phyloP scores from a whole-genome alignment of 1,140 invertebrate species.

The Platorchestia sp. region DNA sequence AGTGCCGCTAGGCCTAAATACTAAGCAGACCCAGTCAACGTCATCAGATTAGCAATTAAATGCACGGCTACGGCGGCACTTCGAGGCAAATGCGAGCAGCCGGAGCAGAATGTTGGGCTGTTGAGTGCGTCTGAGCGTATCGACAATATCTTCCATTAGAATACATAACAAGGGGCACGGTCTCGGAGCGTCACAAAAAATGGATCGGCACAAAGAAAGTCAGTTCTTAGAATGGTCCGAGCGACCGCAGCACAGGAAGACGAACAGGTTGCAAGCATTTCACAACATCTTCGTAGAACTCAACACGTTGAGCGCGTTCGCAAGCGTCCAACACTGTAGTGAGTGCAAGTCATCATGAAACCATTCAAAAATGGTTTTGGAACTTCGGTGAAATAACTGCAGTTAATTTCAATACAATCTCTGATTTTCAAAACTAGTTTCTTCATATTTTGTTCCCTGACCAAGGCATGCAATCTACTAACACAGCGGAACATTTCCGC shows the following conservation, averaged over 20 bases:
- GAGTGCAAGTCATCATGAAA: background rate
- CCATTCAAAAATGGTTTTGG: background rate
- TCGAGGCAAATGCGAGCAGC: background rate
- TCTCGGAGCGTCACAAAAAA: background rate
- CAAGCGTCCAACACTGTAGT: background rate
- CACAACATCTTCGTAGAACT: background rate
- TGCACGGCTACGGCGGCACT: background rate
- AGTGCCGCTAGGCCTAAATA: conserved; percentile 1
- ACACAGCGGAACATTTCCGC: background rate
- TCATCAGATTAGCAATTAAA: conserved; percentile 26
- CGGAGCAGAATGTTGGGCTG: background rate
- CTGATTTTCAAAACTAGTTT: background rate
- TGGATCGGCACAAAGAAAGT: background rate
- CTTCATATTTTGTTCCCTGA: background rate
- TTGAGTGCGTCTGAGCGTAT: conserved; percentile 11
- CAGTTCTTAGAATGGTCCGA: background rate
- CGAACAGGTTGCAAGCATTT: conserved; percentile 24
- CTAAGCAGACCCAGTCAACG: conserved; percentile 16
- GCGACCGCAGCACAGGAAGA: background rate
- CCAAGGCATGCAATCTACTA: background rate
- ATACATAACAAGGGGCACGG: background rate
- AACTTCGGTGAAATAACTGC: background rate
- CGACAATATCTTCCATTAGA: conserved; percentile 36
- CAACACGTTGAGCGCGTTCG: background rate
- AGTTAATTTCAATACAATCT: background rate